Conservation (phyloP, 2,113 vertebrate species). For the Barnardius zonarius region DNA sequence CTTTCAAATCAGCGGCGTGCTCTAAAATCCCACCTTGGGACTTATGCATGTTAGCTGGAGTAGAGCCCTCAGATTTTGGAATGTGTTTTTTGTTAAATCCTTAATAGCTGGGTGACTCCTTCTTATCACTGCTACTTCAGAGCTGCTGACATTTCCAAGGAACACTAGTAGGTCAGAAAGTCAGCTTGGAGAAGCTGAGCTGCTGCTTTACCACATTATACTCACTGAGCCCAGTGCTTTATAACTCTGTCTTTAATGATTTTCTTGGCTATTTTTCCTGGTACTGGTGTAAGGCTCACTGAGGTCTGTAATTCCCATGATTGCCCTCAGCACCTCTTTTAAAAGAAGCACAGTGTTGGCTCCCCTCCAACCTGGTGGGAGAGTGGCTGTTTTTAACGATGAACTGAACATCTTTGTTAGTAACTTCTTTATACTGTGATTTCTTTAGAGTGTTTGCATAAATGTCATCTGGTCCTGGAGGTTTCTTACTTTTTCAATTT, state of each 20-base stretch:
- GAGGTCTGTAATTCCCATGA: slow-evolving; percentile 66
- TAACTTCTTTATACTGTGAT: not conserved
- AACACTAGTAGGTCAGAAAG: slow-evolving; percentile 39
- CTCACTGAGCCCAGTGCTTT: slow-evolving; percentile 28
- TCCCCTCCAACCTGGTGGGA: slow-evolving; percentile 18
- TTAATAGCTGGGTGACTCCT: not conserved
- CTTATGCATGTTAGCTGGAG: not conserved
- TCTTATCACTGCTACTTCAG: not conserved
- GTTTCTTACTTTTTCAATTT: not conserved
- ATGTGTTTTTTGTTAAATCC: not conserved
- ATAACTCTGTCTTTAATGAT: slow-evolving; percentile 66
- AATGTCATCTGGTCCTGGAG: not conserved
- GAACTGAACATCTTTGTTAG: slow-evolving; percentile 20
- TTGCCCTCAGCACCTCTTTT: slow-evolving; percentile 67
- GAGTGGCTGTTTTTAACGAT: slow-evolving; percentile 20
- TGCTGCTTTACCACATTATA: slow-evolving; percentile 4
- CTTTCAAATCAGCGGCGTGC: not conserved
- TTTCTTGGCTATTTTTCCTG: slow-evolving; percentile 60
- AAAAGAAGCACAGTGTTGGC: slow-evolving; percentile 37
- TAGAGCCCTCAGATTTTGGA: not conserved
- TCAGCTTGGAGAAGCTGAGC: slow-evolving; percentile 30
- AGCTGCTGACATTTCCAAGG: slow-evolving; percentile 32
- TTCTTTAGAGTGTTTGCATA: slow-evolving; percentile 18
- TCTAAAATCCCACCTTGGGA: not conserved
- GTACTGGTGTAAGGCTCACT: slow-evolving; percentile 47